Evolutionary conservation across 2,797 vertebrate genomes (phyloP), one percentile per base, ranked within the genome.

Genomic region (Chiloscyllium punctatum): DNA sequence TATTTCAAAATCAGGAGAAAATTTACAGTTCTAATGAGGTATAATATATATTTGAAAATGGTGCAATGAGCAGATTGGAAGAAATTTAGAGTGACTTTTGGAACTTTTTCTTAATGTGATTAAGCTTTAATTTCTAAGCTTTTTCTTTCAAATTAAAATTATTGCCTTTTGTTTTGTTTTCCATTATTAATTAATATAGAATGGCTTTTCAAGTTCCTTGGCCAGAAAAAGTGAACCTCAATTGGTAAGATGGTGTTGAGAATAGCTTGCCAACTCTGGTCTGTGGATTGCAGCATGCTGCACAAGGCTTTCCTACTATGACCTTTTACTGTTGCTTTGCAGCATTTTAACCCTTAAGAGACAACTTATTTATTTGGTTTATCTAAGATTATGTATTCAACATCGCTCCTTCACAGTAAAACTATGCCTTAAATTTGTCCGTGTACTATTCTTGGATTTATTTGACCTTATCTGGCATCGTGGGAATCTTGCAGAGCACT

Each of bases 171-270:
- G 97, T 98, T 98, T 97, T 98, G 96, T 97, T 97, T 98, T 98
- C 97, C 99, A 96, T 98, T 98, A 98, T 98, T 98, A 98, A 97
- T 97, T 98, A 97, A 97, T 97, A 33, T 99, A 99, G 99, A 99
- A 98, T 99, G 96, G 98, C 99, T 98, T 99, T 99, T 98, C 99
- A 97, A 99, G 98, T 99, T 97, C 98, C 99, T 97, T 99, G 99
- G 99, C 99, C 99, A 98, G 99, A 99, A 97, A 99, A 98, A 98
- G 98, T 98, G 98, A 97, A 98, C 97, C 98, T 98, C 96, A 98
- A 99, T 98, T 98, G 99, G 99, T 99, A 99, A 99, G 99, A 98
- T 96, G 96, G 96, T 96, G 96, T 97, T 96, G 96, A 96, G 96
- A 97, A 96, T 96, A 96, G 96, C 97, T 96, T 97, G 96, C 96